A percentile compares a stretch with the other conserved stretches of the same genome.
Evolutionary conservation across 2,888 invertebrate genomes (phyloP).

Genomic region (Hyalella azteca): DNA sequence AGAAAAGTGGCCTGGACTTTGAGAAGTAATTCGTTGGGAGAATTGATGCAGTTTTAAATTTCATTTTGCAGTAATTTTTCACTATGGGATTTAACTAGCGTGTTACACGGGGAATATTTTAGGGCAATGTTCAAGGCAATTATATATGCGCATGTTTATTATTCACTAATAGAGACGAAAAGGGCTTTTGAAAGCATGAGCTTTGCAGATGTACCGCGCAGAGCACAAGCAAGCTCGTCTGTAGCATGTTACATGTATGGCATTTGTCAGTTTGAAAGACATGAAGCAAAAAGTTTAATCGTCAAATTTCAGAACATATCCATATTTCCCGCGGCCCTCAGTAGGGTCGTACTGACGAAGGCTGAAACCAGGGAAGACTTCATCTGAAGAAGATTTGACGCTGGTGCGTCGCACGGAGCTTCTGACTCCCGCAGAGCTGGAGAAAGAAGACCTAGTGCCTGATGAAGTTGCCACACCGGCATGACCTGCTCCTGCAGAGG

Average conservation of each 20-base stretch:
- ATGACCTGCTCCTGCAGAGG: neutral
- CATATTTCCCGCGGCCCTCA: slow-evolving; percentile 45
- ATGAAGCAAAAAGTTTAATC: slow-evolving; percentile 15
- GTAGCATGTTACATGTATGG: neutral
- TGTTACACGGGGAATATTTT: too few relatives aligned
- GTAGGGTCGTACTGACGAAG: slow-evolving; percentile 45
- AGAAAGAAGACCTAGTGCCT: slow-evolving; percentile 6
- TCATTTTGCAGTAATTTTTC: too few relatives aligned
- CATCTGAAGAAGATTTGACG: slow-evolving; percentile 23
- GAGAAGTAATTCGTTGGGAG: too few relatives aligned
- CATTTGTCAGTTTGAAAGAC: neutral
- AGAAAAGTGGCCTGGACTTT: too few relatives aligned
- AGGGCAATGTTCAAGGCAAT: too few relatives aligned
- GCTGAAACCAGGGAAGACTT: slow-evolving; percentile 48
- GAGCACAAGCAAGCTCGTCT: neutral
- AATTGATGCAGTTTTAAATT: too few relatives aligned
- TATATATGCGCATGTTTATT: too few relatives aligned
- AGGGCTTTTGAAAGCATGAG: too few relatives aligned
- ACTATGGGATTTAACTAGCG: too few relatives aligned
- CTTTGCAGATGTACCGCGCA: too few relatives aligned
- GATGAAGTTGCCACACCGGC: neutral
- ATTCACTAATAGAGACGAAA: too few relatives aligned
- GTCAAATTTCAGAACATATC: slow-evolving; percentile 52
- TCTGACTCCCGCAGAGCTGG: neutral
- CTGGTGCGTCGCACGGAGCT: neutral